Evolutionary conservation across 2,888 invertebrate species (phyloP).

Genomic region (Gastrophysa polygoni): DNA sequence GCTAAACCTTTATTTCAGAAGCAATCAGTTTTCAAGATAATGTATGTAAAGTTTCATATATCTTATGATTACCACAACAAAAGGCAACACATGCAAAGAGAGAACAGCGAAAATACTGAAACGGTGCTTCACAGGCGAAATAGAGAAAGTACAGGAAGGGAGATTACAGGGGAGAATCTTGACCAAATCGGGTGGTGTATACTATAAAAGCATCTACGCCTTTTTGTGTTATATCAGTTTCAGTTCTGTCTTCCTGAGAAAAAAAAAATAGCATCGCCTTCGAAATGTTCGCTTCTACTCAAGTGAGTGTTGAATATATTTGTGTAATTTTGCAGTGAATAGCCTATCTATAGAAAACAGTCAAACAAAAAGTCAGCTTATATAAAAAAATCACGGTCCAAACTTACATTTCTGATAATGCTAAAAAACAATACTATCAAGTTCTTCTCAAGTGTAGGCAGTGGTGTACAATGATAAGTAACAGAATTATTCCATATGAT

Average conservation of each 20-base stretch:
- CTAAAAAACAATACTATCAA: too few species aligned
- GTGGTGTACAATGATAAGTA: too few species aligned
- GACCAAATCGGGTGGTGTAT: slow-evolving; percentile 7
- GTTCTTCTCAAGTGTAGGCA: too few species aligned
- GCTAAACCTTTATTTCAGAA: too few species aligned
- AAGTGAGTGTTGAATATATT: slow-evolving; percentile 30
- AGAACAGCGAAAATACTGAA: not conserved
- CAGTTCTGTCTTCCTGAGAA: slow-evolving; percentile 17
- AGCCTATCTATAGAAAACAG: too few species aligned
- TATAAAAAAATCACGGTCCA: too few species aligned
- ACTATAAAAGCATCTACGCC: slow-evolving; percentile 29
- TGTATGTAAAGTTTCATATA: too few species aligned
- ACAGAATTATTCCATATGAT: too few species aligned
- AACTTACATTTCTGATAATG: too few species aligned
- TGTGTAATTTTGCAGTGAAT: slow-evolving; percentile 1
- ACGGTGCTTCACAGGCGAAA: not conserved
- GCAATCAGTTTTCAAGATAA: too few species aligned
- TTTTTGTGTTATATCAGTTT: slow-evolving; percentile 31
- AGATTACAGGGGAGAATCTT: slow-evolving; percentile 26
- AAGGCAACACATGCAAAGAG: not conserved
- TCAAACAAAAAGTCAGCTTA: too few species aligned
- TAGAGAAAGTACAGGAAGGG: slow-evolving; percentile 33
- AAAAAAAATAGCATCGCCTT: slow-evolving; percentile 10
- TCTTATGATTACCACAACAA: too few species aligned
- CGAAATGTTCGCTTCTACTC: slow-evolving; percentile 26